phyloP scores from a whole-genome alignment of 2,888 invertebrate genomes.

The Drosophila affinis region DNA sequence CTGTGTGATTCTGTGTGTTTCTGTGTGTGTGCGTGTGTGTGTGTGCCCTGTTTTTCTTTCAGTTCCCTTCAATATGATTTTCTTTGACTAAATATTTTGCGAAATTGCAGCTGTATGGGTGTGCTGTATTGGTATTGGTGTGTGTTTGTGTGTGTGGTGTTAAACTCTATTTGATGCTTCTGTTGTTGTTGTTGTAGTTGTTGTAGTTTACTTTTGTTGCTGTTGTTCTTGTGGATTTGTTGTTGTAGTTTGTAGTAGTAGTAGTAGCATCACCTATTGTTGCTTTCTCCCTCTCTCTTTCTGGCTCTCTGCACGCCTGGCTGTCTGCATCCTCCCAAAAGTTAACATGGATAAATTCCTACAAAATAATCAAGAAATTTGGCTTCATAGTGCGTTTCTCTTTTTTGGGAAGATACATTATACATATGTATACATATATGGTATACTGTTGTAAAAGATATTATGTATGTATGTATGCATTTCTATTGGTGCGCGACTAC shows the following conservation, averaged over 20 bases:
- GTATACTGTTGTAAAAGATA: not conserved
- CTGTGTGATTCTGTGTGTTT: slow-evolving; percentile 13
- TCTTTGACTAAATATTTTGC: slow-evolving; percentile 49
- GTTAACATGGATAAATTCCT: slow-evolving; percentile 85
- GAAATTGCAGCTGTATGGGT: slow-evolving; percentile 40
- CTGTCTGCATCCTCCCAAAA: slow-evolving; percentile 80
- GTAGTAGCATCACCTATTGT: slow-evolving; percentile 50
- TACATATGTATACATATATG: slow-evolving; percentile 11
- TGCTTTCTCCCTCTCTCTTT: slow-evolving; percentile 24
- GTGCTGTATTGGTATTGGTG: slow-evolving; percentile 8
- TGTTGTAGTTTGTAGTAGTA: slow-evolving; percentile 60
- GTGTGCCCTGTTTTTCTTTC: slow-evolving; percentile 35
- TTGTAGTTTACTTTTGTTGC: slow-evolving; percentile 41
- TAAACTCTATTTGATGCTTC: slow-evolving; percentile 50
- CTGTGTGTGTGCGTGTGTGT: too few relatives aligned
- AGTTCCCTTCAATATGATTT: slow-evolving; percentile 33
- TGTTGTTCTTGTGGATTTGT: slow-evolving; percentile 49
- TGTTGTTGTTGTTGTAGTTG: slow-evolving; percentile 52
- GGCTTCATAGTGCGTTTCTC: not conserved
- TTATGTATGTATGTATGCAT: slow-evolving; percentile 21
- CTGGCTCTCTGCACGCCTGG: not conserved
- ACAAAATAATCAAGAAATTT: slow-evolving; percentile 77
- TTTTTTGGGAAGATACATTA: slow-evolving; percentile 40
- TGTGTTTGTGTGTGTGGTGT: slow-evolving; percentile 10
- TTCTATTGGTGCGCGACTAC: slow-evolving; percentile 43